phyloP scores from a whole-genome alignment of 2,888 invertebrate genomes.

The Gerris lacustris region DNA sequence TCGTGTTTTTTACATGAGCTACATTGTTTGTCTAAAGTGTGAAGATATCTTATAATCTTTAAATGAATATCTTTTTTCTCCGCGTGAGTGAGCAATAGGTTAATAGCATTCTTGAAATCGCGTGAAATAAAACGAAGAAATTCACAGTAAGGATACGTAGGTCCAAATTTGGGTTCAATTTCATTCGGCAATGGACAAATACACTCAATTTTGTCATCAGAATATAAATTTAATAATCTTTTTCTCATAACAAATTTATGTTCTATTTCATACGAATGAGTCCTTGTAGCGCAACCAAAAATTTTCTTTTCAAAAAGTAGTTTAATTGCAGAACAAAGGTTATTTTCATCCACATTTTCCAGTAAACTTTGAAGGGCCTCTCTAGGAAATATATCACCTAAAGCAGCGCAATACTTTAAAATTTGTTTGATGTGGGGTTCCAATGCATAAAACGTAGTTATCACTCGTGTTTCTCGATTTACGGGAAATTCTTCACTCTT shows the following conservation, averaged over 20 bases:
- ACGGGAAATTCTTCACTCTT: background rate
- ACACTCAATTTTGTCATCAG: constrained; percentile 1
- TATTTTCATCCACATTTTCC: background rate
- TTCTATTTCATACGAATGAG: background rate
- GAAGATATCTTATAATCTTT: background rate
- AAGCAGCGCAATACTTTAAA: background rate
- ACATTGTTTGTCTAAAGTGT: background rate
- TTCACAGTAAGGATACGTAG: background rate
- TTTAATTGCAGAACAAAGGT: background rate
- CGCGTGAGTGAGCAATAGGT: background rate
- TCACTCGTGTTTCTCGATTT: background rate
- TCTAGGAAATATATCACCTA: background rate
- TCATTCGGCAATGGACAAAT: background rate
- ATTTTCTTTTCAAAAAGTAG: background rate
- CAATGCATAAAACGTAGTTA: background rate
- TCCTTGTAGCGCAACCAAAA: constrained; percentile 2
- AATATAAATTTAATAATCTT: background rate
- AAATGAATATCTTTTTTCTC: constrained; percentile 2
- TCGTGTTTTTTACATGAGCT: background rate
- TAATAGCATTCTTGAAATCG: background rate
- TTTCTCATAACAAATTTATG: background rate
- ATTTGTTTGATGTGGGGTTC: background rate
- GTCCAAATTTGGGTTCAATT: background rate
- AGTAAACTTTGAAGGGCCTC: background rate
- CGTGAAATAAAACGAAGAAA: background rate